These are phyloP conservation scores for Strongylocentrotus purpuratus DNA, from an alignment of 35 echinoderm and acorn worm genomes.

Conservation along the genomic window DNA sequence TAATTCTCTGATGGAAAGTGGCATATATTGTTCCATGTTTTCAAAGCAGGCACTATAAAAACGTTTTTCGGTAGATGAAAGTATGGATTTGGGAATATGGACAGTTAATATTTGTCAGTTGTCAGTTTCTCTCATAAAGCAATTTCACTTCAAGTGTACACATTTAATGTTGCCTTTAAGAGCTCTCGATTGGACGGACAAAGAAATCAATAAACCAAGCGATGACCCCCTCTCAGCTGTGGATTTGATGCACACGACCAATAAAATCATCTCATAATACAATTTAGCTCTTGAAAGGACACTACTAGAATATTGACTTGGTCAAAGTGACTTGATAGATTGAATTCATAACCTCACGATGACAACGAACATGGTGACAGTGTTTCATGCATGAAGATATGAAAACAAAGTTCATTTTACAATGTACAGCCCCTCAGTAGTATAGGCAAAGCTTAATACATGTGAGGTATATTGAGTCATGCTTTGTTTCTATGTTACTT, in stretches of 20 bases:
- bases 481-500: too few species aligned
- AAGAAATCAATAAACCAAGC: neutral
- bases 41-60: too few species aligned
- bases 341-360: neutral
- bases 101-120: too few species aligned
- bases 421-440: neutral
- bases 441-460: too few species aligned
- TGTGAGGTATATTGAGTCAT: too few species aligned
- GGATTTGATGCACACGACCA: neutral
- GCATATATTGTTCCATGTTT: too few species aligned
- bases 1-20: too few species aligned
- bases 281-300: too few species aligned
- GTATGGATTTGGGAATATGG: too few species aligned
- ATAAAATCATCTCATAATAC: neutral
- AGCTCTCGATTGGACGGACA: neutral
- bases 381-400: neutral
- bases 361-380: neutral
- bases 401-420: neutral
- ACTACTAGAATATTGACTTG: neutral
- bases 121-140: neutral
- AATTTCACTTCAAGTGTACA: neutral
- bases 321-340: neutral
- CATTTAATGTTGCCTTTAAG: neutral
- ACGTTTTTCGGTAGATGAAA: too few species aligned
- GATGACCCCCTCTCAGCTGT: neutral